Conservation (phyloP, 2,888 invertebrate genomes). For the Ophion ellenae region DNA sequence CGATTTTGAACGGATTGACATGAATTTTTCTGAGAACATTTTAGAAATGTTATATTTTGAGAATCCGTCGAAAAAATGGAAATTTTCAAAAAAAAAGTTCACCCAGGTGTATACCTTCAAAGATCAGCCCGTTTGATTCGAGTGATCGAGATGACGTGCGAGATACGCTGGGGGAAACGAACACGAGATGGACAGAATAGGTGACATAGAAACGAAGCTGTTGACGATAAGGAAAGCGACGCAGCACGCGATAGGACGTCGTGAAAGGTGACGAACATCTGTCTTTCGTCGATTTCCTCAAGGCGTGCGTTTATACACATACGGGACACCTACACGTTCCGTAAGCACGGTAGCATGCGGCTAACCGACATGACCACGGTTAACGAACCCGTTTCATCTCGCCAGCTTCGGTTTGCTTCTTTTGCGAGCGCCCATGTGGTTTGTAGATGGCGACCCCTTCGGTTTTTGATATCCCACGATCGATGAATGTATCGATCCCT, state of each 20-base stretch:
- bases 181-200: constrained; percentile 21
- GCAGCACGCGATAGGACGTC: constrained; percentile 47
- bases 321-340: constrained; percentile 49
- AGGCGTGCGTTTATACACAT: constrained; percentile 7
- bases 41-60: no score
- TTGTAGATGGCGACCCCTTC: constrained; percentile 53
- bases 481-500: constrained; percentile 47
- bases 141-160: not conserved
- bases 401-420: constrained; percentile 14
- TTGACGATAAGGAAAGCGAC: constrained; percentile 32
- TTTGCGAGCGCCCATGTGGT: constrained; percentile 19
- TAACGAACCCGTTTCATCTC: constrained; percentile 74
- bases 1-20: no score
- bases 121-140: not conserved
- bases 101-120: no score
- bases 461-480: constrained; percentile 56
- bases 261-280: constrained; percentile 63
- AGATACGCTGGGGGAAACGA: constrained; percentile 4
- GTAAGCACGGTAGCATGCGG: constrained; percentile 72
- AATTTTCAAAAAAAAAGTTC: not conserved
- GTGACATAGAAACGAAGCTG: constrained; percentile 56
- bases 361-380: constrained; percentile 75
- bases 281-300: constrained; percentile 63
- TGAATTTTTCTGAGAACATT: no score
- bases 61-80: no score